Evolutionary conservation across 2,888 invertebrate genomes (phyloP).

Genomic region (Xylota sylvarum): DNA sequence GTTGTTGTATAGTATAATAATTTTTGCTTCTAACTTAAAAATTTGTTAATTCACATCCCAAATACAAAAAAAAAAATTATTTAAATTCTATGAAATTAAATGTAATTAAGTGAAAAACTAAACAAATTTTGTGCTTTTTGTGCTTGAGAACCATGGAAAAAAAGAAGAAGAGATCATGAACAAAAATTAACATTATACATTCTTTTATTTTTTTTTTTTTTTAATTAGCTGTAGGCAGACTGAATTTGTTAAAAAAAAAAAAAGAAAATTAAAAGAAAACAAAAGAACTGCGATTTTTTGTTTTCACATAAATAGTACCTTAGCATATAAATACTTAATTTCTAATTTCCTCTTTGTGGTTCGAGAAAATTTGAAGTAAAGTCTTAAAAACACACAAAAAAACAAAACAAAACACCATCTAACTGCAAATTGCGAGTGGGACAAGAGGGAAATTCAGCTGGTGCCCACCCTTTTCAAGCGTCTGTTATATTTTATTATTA

Average conservation of each 20-base stretch:
- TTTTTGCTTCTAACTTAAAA: constrained; percentile 72
- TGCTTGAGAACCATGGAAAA: constrained; percentile 49
- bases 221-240: constrained; percentile 66
- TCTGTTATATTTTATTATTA: constrained; percentile 73
- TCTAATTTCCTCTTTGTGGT: constrained; percentile 33
- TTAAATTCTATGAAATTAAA: constrained; percentile 75
- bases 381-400: neutral
- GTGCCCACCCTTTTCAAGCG: constrained; percentile 59
- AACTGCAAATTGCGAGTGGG: constrained; percentile 39
- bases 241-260: constrained; percentile 58
- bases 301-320: constrained; percentile 45
- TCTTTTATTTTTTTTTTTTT: constrained; percentile 44
- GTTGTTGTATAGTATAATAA: constrained; percentile 64
- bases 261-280: constrained; percentile 29
- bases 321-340: constrained; percentile 68
- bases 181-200: constrained; percentile 43
- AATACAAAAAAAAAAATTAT: constrained; percentile 50
- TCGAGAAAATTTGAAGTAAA: constrained; percentile 21
- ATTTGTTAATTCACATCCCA: constrained; percentile 67
- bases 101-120: constrained; percentile 63
- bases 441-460: constrained; percentile 42
- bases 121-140: constrained; percentile 57
- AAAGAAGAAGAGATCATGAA: constrained; percentile 23
- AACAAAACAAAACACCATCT: constrained; percentile 15
- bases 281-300: constrained; percentile 11